These are phyloP conservation scores for Grapholita molesta DNA, from an alignment of 1,140 invertebrate genomes.

Conservation along the genomic window DNA sequence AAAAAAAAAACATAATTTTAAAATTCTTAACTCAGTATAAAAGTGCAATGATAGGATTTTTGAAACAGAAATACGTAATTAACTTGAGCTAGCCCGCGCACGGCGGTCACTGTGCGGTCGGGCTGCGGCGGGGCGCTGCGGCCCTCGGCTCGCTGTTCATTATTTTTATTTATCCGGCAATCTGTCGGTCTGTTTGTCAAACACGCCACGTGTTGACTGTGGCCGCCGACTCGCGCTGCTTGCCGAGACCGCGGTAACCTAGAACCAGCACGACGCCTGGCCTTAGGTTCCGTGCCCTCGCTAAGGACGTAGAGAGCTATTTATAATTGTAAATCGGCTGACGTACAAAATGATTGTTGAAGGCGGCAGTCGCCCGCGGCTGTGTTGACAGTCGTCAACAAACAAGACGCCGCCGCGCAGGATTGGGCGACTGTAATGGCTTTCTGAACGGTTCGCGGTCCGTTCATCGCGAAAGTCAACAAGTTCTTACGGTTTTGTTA, in stretches of 20 bases:
- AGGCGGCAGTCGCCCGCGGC: not conserved
- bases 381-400: constrained; percentile 23
- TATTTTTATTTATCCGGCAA: constrained; percentile 64
- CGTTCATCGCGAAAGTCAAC: not conserved
- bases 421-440: not conserved
- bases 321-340: not conserved
- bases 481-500: not conserved
- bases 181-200: constrained; percentile 39
- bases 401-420: not conserved
- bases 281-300: not conserved
- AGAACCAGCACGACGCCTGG: not conserved
- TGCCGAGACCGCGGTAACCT: not conserved
- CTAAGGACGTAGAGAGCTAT: not conserved
- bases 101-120: not conserved
- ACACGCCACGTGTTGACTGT: constrained; percentile 40
- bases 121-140: not conserved
- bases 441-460: not conserved
- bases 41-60: too few relatives aligned
- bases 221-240: not conserved
- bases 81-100: too few relatives aligned
- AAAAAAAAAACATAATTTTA: too few relatives aligned
- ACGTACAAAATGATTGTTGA: not conserved
- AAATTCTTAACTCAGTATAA: too few relatives aligned
- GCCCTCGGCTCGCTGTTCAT: constrained; percentile 34
- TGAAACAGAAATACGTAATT: too few relatives aligned